Evolutionary conservation across 1,140 invertebrate genomes (phyloP).

Genomic region (Diprion similis): DNA sequence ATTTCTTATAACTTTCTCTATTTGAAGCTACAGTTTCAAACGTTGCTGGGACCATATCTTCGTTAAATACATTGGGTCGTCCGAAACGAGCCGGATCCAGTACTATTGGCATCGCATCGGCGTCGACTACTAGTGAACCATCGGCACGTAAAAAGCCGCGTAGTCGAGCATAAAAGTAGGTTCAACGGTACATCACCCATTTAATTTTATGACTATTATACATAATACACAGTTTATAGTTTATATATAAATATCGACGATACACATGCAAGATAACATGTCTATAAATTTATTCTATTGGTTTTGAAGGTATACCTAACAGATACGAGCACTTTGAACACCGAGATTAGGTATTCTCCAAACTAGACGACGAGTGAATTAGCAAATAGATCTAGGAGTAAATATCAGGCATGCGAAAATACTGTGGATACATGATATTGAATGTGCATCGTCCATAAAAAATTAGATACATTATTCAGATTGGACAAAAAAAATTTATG

Average conservation of each 20-base stretch:
- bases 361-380: not conserved
- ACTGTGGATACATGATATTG: slow-evolving; percentile 37
- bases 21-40: slow-evolving; percentile 31
- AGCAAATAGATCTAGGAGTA: not conserved
- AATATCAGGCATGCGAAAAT: slow-evolving; percentile 6
- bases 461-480: not conserved
- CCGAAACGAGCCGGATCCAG: slow-evolving; percentile 44
- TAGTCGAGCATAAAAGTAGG: slow-evolving; percentile 46
- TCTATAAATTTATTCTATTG: slow-evolving; percentile 6
- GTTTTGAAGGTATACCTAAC: not conserved
- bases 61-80: slow-evolving; percentile 40
- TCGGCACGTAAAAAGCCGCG: slow-evolving; percentile 52
- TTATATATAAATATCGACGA: slow-evolving; percentile 33
- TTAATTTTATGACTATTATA: slow-evolving; percentile 1
- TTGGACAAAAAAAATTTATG: not conserved
- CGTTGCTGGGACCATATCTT: slow-evolving; percentile 33
- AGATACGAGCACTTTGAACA: not conserved
- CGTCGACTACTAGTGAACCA: slow-evolving; percentile 38
- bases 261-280: slow-evolving; percentile 25
- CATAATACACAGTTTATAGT: slow-evolving; percentile 1
- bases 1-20: not conserved
- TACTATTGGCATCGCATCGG: slow-evolving; percentile 26
- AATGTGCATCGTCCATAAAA: slow-evolving; percentile 40
- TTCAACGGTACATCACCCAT: not conserved
- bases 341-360: not conserved